phyloP scores from a whole-genome alignment of 1,140 invertebrate genomes.

The Hirudo medicinalis region DNA sequence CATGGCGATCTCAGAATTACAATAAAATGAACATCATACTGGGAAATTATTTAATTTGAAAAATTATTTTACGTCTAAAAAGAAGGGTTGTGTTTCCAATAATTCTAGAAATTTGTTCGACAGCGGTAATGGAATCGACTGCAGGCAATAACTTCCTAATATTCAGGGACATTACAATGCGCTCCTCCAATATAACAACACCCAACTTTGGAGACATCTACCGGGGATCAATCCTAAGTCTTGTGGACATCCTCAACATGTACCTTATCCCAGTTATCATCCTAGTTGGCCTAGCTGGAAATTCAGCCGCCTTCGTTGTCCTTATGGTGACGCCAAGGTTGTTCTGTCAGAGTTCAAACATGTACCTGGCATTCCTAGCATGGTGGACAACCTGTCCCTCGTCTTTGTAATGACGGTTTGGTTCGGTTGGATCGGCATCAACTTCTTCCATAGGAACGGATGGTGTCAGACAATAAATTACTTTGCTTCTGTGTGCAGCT shows the following conservation, averaged over 20 bases:
- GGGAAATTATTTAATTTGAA: no score
- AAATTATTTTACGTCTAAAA: no score
- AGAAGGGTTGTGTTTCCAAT: no score
- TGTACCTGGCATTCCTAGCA: conserved; percentile 60
- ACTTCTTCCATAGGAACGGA: conserved; percentile 49
- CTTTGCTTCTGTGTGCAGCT: conserved; percentile 53
- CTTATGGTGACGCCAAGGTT: conserved; percentile 33
- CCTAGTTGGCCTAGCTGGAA: conserved; percentile 20
- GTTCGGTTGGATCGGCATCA: conserved; percentile 47
- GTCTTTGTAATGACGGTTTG: conserved; percentile 51
- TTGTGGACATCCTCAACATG: conserved; percentile 17
- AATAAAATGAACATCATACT: no score
- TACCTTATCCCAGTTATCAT: conserved; percentile 23
- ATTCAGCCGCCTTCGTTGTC: conserved; percentile 21
- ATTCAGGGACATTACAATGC: no score
- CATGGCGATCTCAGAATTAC: no score
- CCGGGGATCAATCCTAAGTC: neutral
- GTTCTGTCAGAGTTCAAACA: conserved; percentile 51
- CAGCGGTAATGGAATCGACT: no score
- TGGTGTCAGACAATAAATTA: conserved; percentile 60
- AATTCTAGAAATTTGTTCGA: no score
- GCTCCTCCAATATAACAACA: no score
- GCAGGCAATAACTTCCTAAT: no score
- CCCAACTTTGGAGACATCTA: neutral
- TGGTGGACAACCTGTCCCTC: conserved; percentile 60